A percentile compares a stretch with the other conserved stretches of the same genome.
Conservation (phyloP, 2,113 vertebrate species). For the Podarcis raffonei region DNA sequence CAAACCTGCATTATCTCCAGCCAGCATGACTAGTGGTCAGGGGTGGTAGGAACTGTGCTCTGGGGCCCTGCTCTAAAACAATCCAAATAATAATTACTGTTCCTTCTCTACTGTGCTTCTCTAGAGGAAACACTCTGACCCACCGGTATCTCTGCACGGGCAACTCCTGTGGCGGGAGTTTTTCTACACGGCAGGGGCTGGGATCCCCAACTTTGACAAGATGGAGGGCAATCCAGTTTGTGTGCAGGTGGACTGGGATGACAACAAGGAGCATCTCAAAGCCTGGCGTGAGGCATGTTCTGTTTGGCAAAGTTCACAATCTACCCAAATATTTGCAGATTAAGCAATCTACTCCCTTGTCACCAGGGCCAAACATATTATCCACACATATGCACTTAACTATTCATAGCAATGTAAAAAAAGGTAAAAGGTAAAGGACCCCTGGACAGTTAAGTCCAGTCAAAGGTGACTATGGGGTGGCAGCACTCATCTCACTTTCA, state of each 20-base stretch:
- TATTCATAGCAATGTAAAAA: not conserved
- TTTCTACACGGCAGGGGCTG: constrained; percentile 73
- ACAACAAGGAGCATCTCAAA: constrained; percentile 64
- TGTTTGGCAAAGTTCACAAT: too few species aligned
- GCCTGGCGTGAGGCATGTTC: constrained; percentile 74
- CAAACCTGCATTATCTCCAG: too few species aligned
- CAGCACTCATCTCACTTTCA: too few species aligned
- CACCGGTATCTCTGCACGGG: constrained; percentile 78
- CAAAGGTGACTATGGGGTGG: too few species aligned
- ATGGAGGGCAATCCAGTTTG: constrained; percentile 75
- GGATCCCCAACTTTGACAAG: constrained; percentile 74
- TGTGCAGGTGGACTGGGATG: constrained; percentile 74
- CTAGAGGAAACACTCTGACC: constrained; percentile 77
- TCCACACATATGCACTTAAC: not conserved
- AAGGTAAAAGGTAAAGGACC: too few species aligned
- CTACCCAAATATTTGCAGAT: not conserved
- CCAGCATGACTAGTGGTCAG: too few species aligned
- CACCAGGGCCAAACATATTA: not conserved
- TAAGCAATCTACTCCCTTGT: not conserved
- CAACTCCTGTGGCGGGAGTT: constrained; percentile 84
- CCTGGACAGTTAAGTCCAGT: too few species aligned
- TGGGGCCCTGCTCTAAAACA: not conserved
- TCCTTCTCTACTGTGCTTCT: not conserved
- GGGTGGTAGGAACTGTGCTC: too few species aligned
- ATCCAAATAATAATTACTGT: not conserved